phyloP scores from a whole-genome alignment of 2,113 vertebrate genomes.

The Motacilla tschutschensis region DNA sequence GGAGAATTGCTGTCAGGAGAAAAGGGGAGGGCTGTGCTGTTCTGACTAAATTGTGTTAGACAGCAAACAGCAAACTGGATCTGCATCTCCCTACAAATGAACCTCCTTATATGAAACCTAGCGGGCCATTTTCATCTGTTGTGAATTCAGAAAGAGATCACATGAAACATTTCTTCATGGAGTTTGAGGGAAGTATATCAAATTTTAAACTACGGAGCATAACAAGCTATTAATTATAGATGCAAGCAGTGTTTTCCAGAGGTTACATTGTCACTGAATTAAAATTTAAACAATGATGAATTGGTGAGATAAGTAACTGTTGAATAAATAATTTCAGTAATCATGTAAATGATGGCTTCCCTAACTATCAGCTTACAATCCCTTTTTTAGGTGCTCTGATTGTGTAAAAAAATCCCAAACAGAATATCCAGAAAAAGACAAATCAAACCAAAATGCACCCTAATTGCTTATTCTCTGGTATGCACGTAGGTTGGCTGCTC shows the following conservation, averaged over 20 bases:
- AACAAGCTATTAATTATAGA: conserved; percentile 29
- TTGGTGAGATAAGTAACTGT: neutral
- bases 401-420: neutral
- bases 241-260: conserved; percentile 1
- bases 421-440: neutral
- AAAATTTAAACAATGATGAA: conserved; percentile 42
- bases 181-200: neutral
- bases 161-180: neutral
- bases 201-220: neutral
- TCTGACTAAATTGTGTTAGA: conserved; percentile 33
- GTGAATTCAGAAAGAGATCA: neutral
- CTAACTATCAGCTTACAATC: neutral
- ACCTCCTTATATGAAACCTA: neutral
- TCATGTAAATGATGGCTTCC: neutral
- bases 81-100: conserved; percentile 15
- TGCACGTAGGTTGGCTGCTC: neutral
- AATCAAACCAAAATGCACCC: neutral
- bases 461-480: neutral
- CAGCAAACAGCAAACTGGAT: conserved; percentile 26
- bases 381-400: neutral
- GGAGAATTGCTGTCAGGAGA: conserved; percentile 24
- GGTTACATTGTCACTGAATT: conserved; percentile 35
- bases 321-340: conserved; percentile 32
- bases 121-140: neutral
- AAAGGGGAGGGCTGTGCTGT: neutral